Evolutionary conservation across 2,888 invertebrate genomes (phyloP).

Genomic region (Opisthograptis luteolata): DNA sequence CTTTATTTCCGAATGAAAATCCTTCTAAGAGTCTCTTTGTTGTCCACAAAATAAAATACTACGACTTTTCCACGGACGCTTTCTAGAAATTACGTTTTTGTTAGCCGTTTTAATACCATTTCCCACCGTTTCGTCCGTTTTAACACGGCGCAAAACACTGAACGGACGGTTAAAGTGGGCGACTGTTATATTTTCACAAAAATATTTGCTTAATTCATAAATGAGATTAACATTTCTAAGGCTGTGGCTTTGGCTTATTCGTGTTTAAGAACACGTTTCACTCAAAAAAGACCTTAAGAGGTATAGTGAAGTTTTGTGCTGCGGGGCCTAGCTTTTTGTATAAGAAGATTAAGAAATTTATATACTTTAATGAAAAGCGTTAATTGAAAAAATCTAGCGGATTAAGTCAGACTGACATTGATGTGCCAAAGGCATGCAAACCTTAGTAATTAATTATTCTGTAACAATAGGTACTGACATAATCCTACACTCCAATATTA

Average conservation of each 20-base stretch:
- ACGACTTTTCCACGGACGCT: slow-evolving; percentile 45
- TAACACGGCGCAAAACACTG: slow-evolving; percentile 45
- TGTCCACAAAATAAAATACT: slow-evolving; percentile 58
- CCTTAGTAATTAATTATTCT: no score
- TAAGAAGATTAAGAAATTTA: no score
- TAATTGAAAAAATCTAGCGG: no score
- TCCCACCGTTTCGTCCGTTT: slow-evolving; percentile 41
- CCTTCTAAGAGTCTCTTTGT: slow-evolving; percentile 63
- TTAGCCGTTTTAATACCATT: slow-evolving; percentile 51
- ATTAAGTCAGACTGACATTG: no score
- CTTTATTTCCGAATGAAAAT: slow-evolving; percentile 63
- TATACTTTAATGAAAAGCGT: no score
- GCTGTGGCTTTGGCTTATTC: slow-evolving; percentile 22
- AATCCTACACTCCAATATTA: no score
- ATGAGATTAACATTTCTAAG: slow-evolving; percentile 35
- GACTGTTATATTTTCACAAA: slow-evolving; percentile 40
- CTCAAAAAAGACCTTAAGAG: slow-evolving; percentile 24
- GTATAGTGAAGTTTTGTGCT: slow-evolving; percentile 21
- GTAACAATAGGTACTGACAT: no score
- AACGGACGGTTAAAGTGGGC: slow-evolving; percentile 45
- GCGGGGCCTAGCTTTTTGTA: background rate
- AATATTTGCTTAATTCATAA: slow-evolving; percentile 41
- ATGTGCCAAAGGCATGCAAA: no score
- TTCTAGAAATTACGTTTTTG: slow-evolving; percentile 55
- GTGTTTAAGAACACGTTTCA: slow-evolving; percentile 25